phyloP scores from a whole-genome alignment of 1,140 invertebrate genomes.

The Anastrepha obliqua region DNA sequence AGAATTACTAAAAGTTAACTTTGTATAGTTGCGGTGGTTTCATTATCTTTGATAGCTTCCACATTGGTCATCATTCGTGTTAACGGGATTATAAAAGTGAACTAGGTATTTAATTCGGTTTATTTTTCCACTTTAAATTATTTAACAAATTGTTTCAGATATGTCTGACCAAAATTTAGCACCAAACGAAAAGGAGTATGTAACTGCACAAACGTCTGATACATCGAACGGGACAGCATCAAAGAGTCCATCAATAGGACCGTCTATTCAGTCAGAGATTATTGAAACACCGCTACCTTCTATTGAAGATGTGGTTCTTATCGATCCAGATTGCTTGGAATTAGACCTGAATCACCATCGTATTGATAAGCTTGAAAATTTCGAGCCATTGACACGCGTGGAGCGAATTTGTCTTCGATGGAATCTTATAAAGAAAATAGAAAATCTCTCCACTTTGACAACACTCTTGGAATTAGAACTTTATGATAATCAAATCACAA shows the following conservation, averaged over 20 bases:
- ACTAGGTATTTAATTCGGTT: background rate
- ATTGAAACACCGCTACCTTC: constrained; percentile 55
- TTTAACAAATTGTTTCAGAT: background rate
- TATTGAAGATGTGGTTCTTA: constrained; percentile 70
- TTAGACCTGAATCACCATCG: constrained; percentile 91
- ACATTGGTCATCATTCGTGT: background rate
- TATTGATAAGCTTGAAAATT: constrained; percentile 87
- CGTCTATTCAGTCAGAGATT: constrained; percentile 80
- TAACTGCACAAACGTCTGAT: background rate
- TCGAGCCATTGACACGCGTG: constrained; percentile 83
- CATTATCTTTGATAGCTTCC: background rate
- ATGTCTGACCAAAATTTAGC: background rate
- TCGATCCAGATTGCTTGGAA: constrained; percentile 71
- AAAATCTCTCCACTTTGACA: constrained; percentile 85
- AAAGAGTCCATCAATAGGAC: constrained; percentile 14
- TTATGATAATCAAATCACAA: constrained; percentile 96
- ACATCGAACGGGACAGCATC: background rate
- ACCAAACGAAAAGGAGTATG: background rate
- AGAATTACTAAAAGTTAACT: no score
- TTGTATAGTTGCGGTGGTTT: no score
- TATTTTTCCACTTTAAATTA: background rate
- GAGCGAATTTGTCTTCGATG: constrained; percentile 89
- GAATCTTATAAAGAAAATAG: constrained; percentile 97
- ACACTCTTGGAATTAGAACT: constrained; percentile 92
- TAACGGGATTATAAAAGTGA: background rate